These are phyloP conservation scores for Sinelater perroti DNA, from an alignment of 2,888 invertebrate species.

Conservation along the genomic window DNA sequence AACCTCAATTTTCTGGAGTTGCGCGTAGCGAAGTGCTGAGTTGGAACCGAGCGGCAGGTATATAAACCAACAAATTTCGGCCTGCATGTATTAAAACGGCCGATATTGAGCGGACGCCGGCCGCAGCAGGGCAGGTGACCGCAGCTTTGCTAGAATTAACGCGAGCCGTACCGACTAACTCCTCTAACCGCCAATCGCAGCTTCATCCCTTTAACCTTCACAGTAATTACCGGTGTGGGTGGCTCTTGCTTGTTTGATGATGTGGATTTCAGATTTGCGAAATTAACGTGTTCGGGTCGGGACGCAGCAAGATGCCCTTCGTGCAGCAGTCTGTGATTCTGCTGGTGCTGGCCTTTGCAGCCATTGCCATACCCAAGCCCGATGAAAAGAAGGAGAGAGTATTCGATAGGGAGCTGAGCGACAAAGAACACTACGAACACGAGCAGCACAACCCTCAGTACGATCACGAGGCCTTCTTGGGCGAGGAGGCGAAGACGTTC, in stretches of 20 bases:
- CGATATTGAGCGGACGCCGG: too few species aligned
- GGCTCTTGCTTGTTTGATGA: conserved; percentile 18
- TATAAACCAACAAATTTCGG: background rate
- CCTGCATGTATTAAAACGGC: conserved; percentile 1
- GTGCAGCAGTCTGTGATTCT: conserved; percentile 31
- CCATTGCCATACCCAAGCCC: conserved; percentile 74
- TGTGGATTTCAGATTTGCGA: conserved; percentile 21
- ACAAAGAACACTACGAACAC: conserved; percentile 81
- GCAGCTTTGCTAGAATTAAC: too few species aligned
- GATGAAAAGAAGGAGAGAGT: conserved; percentile 73
- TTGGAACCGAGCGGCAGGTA: conserved; percentile 15
- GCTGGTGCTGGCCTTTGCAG: conserved; percentile 44
- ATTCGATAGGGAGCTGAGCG: conserved; percentile 76
- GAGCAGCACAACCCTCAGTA: conserved; percentile 88
- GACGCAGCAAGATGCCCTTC: conserved; percentile 24
- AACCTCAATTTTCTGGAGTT: too few species aligned
- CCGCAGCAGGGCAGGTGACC: too few species aligned
- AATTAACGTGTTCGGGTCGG: background rate
- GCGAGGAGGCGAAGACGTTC: conserved; percentile 91
- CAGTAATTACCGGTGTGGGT: conserved; percentile 12
- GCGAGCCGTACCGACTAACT: too few species aligned
- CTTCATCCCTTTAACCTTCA: conserved; percentile 17
- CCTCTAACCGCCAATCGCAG: too few species aligned
- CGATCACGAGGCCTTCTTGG: conserved; percentile 97
- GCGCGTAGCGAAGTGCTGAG: conserved; percentile 13